Conservation (phyloP, 2,888 invertebrate genomes). For the Yponomeuta plumbellus region DNA sequence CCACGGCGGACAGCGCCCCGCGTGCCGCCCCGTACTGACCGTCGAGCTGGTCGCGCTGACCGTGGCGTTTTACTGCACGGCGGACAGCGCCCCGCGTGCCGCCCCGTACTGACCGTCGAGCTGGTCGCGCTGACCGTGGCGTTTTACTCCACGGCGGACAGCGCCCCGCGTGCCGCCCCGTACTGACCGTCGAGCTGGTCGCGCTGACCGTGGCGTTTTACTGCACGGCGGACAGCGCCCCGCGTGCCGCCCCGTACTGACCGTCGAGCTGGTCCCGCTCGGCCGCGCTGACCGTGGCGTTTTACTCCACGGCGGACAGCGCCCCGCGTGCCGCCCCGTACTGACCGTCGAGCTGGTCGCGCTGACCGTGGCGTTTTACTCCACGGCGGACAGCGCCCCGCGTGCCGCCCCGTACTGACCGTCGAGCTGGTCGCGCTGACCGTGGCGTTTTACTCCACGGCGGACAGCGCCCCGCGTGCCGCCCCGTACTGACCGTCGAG, state of each 20-base stretch:
- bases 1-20: too few species aligned
- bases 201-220: slow-evolving; percentile 97
- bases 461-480: slow-evolving; percentile 96
- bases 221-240: slow-evolving; percentile 99
- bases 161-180: slow-evolving; percentile 74
- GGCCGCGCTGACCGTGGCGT: too few species aligned
- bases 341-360: too few species aligned
- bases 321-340: too few species aligned
- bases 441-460: slow-evolving; percentile 99
- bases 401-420: background rate
- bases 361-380: too few species aligned
- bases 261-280: too few species aligned
- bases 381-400: too few species aligned
- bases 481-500: too few species aligned
- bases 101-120: too few species aligned
- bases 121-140: slow-evolving; percentile 83
- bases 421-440: slow-evolving; percentile 58
- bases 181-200: slow-evolving; percentile 73
- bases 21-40: background rate
- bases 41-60: slow-evolving; percentile 58
- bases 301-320: too few species aligned
- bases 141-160: slow-evolving; percentile 99
- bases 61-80: slow-evolving; percentile 99
- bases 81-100: slow-evolving; percentile 96
- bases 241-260: too few species aligned